Percentiles rank a stretch among this genome's conserved stretches.
phyloP scores from a whole-genome alignment of 2,888 invertebrate species.

The Amphipoea lucens region DNA sequence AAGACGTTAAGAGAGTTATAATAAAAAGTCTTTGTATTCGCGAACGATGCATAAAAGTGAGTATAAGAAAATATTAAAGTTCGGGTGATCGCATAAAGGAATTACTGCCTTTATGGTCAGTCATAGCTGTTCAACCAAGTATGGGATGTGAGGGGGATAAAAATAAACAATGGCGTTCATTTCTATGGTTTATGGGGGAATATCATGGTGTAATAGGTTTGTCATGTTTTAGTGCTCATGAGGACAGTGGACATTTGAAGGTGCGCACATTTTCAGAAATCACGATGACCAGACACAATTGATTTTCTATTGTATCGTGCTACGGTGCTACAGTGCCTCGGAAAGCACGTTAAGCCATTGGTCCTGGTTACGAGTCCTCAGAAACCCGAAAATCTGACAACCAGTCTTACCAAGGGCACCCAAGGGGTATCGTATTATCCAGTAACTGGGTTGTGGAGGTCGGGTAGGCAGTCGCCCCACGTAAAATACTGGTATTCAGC shows the following conservation, averaged over 20 bases:
- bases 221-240: neutral
- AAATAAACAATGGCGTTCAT: constrained; percentile 57
- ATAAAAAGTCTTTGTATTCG: constrained; percentile 66
- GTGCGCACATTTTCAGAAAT: neutral
- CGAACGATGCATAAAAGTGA: constrained; percentile 65
- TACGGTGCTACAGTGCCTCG: no score
- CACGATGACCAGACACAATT: neutral
- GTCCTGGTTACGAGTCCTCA: no score
- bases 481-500: no score
- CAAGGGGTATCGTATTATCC: no score
- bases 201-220: constrained; percentile 3
- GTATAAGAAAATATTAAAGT: constrained; percentile 65
- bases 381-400: no score
- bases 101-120: constrained; percentile 54
- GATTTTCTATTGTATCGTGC: no score
- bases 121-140: constrained; percentile 32
- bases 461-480: no score
- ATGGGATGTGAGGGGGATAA: constrained; percentile 39
- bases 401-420: no score
- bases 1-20: constrained; percentile 48
- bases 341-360: no score
- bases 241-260: neutral
- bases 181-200: constrained; percentile 30
- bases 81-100: constrained; percentile 61
- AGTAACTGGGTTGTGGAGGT: no score